These are phyloP conservation scores for Boulengeromyrus knoepffleri DNA, from an alignment of 2,113 vertebrate genomes.

Conservation along the genomic window DNA sequence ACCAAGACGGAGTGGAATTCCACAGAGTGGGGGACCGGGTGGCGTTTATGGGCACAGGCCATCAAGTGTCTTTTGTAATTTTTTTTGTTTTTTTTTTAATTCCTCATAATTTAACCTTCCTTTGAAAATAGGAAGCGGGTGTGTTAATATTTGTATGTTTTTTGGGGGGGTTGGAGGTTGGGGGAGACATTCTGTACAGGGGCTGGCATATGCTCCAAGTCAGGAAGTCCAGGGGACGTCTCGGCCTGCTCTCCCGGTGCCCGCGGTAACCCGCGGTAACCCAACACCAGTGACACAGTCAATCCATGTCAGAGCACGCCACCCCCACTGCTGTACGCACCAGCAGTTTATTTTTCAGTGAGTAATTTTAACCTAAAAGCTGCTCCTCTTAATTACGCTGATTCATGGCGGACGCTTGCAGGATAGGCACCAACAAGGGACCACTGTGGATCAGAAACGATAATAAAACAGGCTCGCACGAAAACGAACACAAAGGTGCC, in stretches of 20 bases:
- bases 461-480: conserved; percentile 22
- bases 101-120: too few species aligned
- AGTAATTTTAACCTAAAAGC: conserved; percentile 66
- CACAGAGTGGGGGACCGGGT: conserved; percentile 32
- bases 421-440: conserved; percentile 53
- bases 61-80: conserved; percentile 40
- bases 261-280: conserved; percentile 50
- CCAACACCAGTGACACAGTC: conserved; percentile 65
- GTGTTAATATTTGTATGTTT: too few species aligned
- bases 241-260: conserved; percentile 54
- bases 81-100: too few species aligned
- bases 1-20: conserved; percentile 59
- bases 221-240: conserved; percentile 69
- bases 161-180: background rate
- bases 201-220: conserved; percentile 60
- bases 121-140: too few species aligned
- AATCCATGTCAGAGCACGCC: conserved; percentile 66
- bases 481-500: conserved; percentile 24
- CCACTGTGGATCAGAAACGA: conserved; percentile 45
- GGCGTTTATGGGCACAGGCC: conserved; percentile 40
- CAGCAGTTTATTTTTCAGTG: conserved; percentile 64
- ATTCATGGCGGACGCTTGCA: conserved; percentile 56
- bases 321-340: conserved; percentile 50
- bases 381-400: conserved; percentile 65
- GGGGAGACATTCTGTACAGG: conserved; percentile 44